Evolutionary conservation across 2,797 vertebrate genomes (phyloP), one percentile per base, ranked within the genome.

Genomic region (Hylomyscus alleni): DNA sequence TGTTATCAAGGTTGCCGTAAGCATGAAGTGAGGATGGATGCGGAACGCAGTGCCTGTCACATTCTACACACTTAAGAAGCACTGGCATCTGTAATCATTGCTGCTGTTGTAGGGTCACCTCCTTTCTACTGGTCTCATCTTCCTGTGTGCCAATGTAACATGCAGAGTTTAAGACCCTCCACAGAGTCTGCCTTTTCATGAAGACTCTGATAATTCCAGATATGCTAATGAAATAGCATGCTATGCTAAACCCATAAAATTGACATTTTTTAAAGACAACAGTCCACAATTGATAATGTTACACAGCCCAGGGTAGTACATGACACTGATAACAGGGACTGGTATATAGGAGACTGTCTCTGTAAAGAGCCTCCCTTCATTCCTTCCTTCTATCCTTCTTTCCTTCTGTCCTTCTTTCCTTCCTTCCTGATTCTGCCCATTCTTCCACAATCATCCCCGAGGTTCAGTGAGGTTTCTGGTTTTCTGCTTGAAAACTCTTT

Each of bases 151-250:
- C 75, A 50, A 0, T 0, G n/a, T 54, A n/a, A 58, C 22, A 50
- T 22, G 26, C 50, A 67, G 11, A 47, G 60, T 83, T 62, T 40
- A 86, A 76, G 31, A 22, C 1, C 20, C 77, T 85, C 11, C 1
- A 37, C 65, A 52, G 58, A 78, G 34, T 73, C 29, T 1, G 47
- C 34, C 40, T 84, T 78, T 47, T 87, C 69, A 26, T 47, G 56
- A 89, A 90, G 62, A 87, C 72, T 90, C 89, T 77, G 65, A 44
- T 89, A 20, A 65, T 17, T 58, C 81, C 13, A 14, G 19, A 22
- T 12, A n/a, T 29, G n/a, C 3, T 31, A 29, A n/a, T 89, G 75
- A 86, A 91, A 77, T 47, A 62, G 26, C 44, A 22, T 81, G 72
- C 72, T 95, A 6, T 2, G 50, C 12, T 54, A 50, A 88, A 62